Conservation (phyloP, 2,797 vertebrate genomes). For the Bovichtus diacanthus region DNA sequence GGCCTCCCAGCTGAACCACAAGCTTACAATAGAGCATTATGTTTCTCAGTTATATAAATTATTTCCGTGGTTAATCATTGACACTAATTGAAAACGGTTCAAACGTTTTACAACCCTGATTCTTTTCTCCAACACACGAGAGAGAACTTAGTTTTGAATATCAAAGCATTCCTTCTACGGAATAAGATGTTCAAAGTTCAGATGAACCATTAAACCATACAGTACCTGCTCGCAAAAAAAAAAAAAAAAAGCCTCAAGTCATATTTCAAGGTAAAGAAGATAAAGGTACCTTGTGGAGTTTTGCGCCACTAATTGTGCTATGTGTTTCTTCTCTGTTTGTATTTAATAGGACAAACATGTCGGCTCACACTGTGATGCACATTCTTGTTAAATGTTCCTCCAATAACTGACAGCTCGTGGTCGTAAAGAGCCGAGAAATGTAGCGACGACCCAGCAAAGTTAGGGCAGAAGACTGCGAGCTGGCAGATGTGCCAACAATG, state of each 20-base stretch:
- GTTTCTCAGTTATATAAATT: neutral
- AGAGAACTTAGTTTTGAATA: neutral
- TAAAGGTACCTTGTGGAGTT: neutral
- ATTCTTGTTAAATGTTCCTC: neutral
- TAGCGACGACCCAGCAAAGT: neutral
- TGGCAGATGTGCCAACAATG: too few species aligned
- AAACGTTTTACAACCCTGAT: neutral
- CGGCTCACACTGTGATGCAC: neutral
- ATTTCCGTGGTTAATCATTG: neutral
- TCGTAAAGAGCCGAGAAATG: neutral
- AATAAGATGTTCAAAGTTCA: neutral
- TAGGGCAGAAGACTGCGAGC: neutral
- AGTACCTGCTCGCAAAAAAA: too few species aligned
- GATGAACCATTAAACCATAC: neutral
- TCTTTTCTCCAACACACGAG: neutral
- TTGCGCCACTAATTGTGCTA: neutral
- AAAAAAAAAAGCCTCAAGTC: neutral
- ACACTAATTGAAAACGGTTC: neutral
- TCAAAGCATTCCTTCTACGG: neutral
- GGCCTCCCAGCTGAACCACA: conserved; percentile 2
- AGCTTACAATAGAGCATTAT: neutral
- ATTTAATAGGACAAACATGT: neutral
- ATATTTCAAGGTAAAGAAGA: neutral
- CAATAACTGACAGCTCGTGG: neutral
- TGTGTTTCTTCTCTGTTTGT: neutral